Percentiles rank a stretch among this genome's conserved stretches.
phyloP scores from a whole-genome alignment of 2,888 invertebrate genomes.

The Liodrosophila aerea region DNA sequence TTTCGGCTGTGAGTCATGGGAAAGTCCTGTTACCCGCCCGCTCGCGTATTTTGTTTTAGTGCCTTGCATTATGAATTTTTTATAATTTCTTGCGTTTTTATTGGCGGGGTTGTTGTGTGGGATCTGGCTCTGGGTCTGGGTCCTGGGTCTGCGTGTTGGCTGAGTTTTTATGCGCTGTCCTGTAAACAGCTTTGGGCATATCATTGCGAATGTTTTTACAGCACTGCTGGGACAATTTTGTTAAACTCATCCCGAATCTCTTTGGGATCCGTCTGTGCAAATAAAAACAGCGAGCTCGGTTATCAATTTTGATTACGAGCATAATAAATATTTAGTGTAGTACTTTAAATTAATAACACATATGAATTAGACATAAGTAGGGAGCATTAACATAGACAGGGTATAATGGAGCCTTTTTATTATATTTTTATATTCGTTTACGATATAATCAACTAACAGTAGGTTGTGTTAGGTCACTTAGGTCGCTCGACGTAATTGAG shows the following conservation, averaged over 20 bases:
- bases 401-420: no score
- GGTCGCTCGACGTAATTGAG: no score
- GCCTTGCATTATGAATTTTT: conserved; percentile 71
- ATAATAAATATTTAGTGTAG: conserved; percentile 7
- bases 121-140: conserved; percentile 25
- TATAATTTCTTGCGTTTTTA: conserved; percentile 67
- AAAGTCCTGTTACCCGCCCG: conserved; percentile 8
- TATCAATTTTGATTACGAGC: neutral
- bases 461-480: no score
- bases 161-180: conserved; percentile 38
- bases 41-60: conserved; percentile 42
- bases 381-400: no score
- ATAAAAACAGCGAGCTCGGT: neutral
- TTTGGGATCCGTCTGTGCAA: neutral
- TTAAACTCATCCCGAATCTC: conserved; percentile 15
- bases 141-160: conserved; percentile 28
- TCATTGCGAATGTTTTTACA: conserved; percentile 64
- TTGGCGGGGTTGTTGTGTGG: conserved; percentile 33
- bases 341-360: conserved; percentile 10
- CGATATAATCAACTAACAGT: no score
- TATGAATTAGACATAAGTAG: no score
- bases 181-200: conserved; percentile 65
- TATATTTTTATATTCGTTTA: no score
- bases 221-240: conserved; percentile 50
- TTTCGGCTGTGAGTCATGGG: conserved; percentile 57